phyloP scores from a whole-genome alignment of 2,888 invertebrate genomes.

The Heliconius hortense region DNA sequence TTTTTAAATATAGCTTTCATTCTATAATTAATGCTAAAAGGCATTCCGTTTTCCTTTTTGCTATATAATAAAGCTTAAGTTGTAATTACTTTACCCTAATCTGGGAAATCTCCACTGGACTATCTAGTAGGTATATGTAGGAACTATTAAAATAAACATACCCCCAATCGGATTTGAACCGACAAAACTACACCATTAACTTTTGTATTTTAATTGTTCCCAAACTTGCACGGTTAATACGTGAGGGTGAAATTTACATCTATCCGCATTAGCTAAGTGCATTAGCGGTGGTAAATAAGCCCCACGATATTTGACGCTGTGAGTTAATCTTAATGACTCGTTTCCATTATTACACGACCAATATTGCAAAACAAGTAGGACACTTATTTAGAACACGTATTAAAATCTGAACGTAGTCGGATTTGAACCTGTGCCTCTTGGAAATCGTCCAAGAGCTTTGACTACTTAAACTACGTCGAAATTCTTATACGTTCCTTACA shows the following conservation, averaged over 20 bases:
- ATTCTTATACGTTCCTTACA: too few relatives aligned
- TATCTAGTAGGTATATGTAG: background rate
- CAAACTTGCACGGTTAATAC: constrained; percentile 5
- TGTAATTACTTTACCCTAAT: background rate
- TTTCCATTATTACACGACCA: constrained; percentile 45
- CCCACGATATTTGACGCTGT: constrained; percentile 56
- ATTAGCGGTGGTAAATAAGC: constrained; percentile 65
- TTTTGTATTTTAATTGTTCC: constrained; percentile 10
- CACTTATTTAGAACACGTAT: too few relatives aligned
- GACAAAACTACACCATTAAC: background rate
- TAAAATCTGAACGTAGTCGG: too few relatives aligned
- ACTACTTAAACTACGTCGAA: too few relatives aligned
- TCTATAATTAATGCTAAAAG: too few relatives aligned
- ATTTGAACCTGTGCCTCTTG: too few relatives aligned
- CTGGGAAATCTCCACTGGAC: background rate
- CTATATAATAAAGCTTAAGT: background rate
- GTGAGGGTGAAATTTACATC: constrained; percentile 33
- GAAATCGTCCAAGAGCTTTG: too few relatives aligned
- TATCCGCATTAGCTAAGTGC: constrained; percentile 61
- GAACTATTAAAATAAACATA: background rate
- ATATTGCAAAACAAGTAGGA: background rate
- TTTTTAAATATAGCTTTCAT: too few relatives aligned
- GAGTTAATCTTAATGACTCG: constrained; percentile 54
- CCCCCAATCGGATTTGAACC: background rate
- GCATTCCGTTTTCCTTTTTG: too few relatives aligned